phyloP scores from a whole-genome alignment of 2,888 invertebrate species.

The Carpatolechia fugitivella region DNA sequence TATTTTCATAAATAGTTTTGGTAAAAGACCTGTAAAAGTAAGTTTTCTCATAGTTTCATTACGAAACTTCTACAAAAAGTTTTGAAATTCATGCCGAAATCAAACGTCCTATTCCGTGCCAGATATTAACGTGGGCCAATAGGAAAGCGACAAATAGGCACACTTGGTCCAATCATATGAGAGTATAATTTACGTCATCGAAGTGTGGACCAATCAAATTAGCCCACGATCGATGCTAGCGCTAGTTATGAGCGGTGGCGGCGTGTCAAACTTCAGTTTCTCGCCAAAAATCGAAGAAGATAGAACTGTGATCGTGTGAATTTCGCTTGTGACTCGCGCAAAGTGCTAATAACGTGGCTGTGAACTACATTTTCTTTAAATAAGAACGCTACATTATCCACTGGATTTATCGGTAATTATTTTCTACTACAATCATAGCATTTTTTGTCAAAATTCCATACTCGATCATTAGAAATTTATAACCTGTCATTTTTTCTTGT shows the following conservation, averaged over 20 bases:
- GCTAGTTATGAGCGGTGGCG: constrained; percentile 74
- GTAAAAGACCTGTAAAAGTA: no score
- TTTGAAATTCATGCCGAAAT: constrained; percentile 57
- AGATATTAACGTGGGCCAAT: constrained; percentile 85
- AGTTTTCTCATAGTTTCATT: neutral
- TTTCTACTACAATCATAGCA: constrained; percentile 19
- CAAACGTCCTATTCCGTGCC: constrained; percentile 39
- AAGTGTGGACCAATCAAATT: constrained; percentile 68
- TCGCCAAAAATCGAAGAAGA: constrained; percentile 61
- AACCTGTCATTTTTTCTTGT: constrained; percentile 13
- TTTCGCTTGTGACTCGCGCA: constrained; percentile 46
- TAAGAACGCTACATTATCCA: constrained; percentile 32
- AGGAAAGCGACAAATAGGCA: constrained; percentile 76
- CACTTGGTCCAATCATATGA: constrained; percentile 63
- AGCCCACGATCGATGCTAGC: constrained; percentile 81
- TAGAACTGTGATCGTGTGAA: constrained; percentile 42
- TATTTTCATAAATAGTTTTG: no score
- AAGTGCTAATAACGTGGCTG: constrained; percentile 61
- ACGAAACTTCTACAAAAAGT: constrained; percentile 16
- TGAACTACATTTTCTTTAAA: constrained; percentile 38
- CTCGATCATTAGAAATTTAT: constrained; percentile 10
- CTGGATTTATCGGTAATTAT: constrained; percentile 43
- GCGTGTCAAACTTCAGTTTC: constrained; percentile 70
- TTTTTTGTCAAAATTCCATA: constrained; percentile 13
- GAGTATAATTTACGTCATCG: constrained; percentile 63